Base-by-base conservation (phyloP, 2,797 vertebrate species). In the Babyrousa celebensis region DNA sequence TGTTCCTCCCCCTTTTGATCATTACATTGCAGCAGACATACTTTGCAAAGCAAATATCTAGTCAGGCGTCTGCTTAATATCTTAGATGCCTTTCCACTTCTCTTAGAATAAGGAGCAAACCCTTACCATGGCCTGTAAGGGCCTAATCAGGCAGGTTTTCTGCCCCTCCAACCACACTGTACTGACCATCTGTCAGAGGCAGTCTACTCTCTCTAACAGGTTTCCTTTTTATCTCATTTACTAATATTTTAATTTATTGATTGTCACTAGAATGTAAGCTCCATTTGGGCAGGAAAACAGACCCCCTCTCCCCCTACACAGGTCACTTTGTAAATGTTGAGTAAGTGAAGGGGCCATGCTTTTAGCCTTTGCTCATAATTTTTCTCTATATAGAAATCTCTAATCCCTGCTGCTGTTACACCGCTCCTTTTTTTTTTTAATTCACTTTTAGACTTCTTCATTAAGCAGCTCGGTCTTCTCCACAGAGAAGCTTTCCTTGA, bases 391-490 rank as follows among this genome's bases (percentile, higher is more conserved):
- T 60, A 25, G 70, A 72, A 91, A 75, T 85, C 14, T 85, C 21
- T 63, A 63, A 78, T 48, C 20, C 21, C 20, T n/a, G 4, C 72
- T 78, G 20, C 21, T 83, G 86, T 83, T 16, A 72, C 9, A 5
- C 14, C 94, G 8, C 20, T 74, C 2, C 52, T 77, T 71, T 68
- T 79, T 8, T n/a, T 3, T 65, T 40, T 36, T 3, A 36, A 36
- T 36, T 10, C 11, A 27, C 25, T 18, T 93, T 89, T 63, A 43
- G 27, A 25, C 7, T 18, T 67, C 79, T 56, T 74, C 17, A 82
- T 90, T 87, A 88, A 95, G 62, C 40, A 88, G 63, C 62, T 92
- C 15, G 15, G 12, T 88, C 40, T 14, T 63, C 71, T 92, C 62
- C 6, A 96, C 63, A 74, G 58, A 88, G 17, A 91, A 40, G 3